Evolutionary conservation across 2,888 invertebrate species (phyloP), one percentile per base, ranked within the genome.

Genomic region (Acanthosepion pharaonis): DNA sequence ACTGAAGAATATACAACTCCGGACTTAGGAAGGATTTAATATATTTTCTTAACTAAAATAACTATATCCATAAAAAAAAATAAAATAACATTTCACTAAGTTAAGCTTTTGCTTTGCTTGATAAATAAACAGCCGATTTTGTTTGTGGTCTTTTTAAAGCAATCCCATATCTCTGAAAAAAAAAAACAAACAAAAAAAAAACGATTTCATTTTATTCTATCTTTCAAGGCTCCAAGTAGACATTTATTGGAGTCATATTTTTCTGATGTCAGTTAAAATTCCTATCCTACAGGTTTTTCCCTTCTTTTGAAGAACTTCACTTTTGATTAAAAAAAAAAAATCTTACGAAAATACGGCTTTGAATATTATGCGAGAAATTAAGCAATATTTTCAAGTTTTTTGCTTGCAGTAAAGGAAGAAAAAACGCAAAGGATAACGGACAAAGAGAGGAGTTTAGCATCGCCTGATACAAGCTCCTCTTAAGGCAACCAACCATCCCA

Each of bases 321-420:
- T 20, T 59, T 59, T 23, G 23, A 78, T n/a, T 9, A 78, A 42
- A 42, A 42, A 42, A 42, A 42, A 3, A 42, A 42, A n/a, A n/a
- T n/a, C 78, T n/a, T n/a, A 78, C 15, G 28, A 6, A 20, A 78
- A 78, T 1, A 78, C 8, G 5, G 9, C n/a, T 78, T n/a, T n/a
- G 78, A 78, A 78, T 78, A 78, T 78, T 78, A 78, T 78, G 78
- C 78, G n/a, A 78, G n/a, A 78, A 78, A 78, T 78, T n/a, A 78
- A 28, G 11, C 78, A 78, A 78, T 78, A 78, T 78, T 78, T n/a
- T 78, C 8, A n/a, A n/a, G 78, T 18, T 78, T 11, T 78, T 78
- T 78, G 78, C n/a, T 78, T 78, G n/a, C 11, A 8, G 78, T 78
- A 78, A 78, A n/a, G 28, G 0, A n/a, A 78, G n/a, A 78, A 9